Base-by-base conservation (phyloP, 2,797 vertebrate genomes). In the Coilia nasus region DNA sequence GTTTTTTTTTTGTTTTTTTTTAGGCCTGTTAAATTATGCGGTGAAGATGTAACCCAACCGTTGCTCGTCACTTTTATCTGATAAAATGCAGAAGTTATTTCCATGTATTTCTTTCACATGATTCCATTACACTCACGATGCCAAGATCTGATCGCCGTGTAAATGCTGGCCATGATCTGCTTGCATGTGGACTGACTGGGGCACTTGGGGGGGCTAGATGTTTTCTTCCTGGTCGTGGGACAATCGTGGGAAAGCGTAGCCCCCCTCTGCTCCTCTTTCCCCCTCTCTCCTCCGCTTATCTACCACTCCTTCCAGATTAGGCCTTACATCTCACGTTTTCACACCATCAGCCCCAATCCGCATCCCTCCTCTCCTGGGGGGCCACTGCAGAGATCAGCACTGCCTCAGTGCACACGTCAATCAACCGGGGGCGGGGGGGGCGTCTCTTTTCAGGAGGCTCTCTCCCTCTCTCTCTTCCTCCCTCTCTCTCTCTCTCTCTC, bases 321-420 rank as follows among this genome's bases (percentile, higher is more conserved):
- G 90, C 87, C 85, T 87, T 85, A 86, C 64, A 86, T 89, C 88
- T 85, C 50, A 86, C 90, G 90, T 92, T 92, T 93, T 92, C 91
- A 91, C 89, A 93, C 88, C 89, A 91, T 90, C 90, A 86, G 85
- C 81, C 84, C 90, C 89, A 92, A 90, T 93, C 92, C 89, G 82
- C 92, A 93, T 93, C 90, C 90, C 92, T 89, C 86, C 86, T 85
- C 86, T 85, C 78, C 54, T 83, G 83, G 89, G 87, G 81, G 89
- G 86, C 87, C 84, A 85, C 92, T 85, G 83, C 91, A 89, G 93
- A 95, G 94, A 95, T 95, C 94, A 93, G 93, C 94, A 92, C 92
- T 91, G 90, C 93, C 90, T 95, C 93, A 95, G 90, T 93, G 93
- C 94, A 93, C 92, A 94, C 92, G 94, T 95, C 95, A 95, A 94